Evolutionary conservation across 2,797 vertebrate species (phyloP).

Genomic region (Microhierax caerulescens): DNA sequence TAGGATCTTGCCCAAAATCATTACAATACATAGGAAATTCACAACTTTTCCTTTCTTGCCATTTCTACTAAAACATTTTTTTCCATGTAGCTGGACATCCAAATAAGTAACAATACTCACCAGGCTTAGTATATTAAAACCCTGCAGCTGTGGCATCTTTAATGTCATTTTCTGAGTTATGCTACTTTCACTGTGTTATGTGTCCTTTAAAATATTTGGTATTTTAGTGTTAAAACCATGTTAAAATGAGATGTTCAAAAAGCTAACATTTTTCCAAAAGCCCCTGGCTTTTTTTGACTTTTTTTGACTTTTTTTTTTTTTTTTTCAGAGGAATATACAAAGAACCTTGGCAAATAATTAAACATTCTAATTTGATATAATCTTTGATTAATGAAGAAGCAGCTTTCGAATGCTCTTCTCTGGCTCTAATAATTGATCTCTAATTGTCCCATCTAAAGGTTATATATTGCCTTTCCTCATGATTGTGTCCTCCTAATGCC

Average conservation of each 20-base stretch:
- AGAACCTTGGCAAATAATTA: constrained; percentile 49
- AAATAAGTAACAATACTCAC: neutral
- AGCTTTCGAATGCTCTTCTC: constrained; percentile 32
- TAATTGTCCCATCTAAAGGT: constrained; percentile 67
- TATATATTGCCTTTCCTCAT: constrained; percentile 65
- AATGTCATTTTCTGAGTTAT: neutral
- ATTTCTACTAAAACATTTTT: neutral
- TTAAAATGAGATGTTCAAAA: neutral
- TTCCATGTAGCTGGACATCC: neutral
- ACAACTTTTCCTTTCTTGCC: neutral
- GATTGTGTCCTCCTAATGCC: constrained; percentile 59
- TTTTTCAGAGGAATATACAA: neutral
- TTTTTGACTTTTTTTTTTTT: neutral
- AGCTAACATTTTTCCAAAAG: neutral
- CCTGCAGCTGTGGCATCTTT: neutral
- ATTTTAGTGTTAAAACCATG: neutral
- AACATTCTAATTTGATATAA: constrained; percentile 61
- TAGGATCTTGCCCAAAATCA: neutral
- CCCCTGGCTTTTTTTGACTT: neutral
- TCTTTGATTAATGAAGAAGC: constrained; percentile 65
- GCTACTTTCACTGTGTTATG: neutral
- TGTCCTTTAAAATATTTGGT: neutral
- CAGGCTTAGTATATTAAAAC: neutral
- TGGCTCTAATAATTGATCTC: constrained; percentile 61
- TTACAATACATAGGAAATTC: neutral